Evolutionary conservation across 2,113 vertebrate species (phyloP).

Genomic region (Oryzias melastigma): DNA sequence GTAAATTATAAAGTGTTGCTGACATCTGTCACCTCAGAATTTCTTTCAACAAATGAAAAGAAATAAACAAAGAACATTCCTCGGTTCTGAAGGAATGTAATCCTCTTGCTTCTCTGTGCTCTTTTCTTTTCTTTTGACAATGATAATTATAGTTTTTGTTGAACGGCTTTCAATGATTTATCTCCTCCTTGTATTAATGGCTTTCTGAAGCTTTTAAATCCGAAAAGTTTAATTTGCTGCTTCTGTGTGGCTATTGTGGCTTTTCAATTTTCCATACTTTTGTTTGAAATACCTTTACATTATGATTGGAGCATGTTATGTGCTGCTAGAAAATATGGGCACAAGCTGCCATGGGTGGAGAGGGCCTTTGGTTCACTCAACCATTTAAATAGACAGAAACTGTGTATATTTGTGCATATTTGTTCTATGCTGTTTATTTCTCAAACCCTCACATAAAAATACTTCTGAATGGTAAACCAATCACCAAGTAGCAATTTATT

Average conservation of each 20-base stretch:
- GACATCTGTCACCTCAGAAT: slow-evolving; percentile 77
- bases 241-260: slow-evolving; percentile 70
- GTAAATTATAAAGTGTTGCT: slow-evolving; percentile 78
- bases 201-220: slow-evolving; percentile 78
- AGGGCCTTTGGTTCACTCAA: slow-evolving; percentile 24
- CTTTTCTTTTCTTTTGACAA: slow-evolving; percentile 78
- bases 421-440: neutral
- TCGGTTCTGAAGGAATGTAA: slow-evolving; percentile 78
- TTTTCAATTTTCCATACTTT: slow-evolving; percentile 77
- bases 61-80: slow-evolving; percentile 78
- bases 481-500: too few species aligned
- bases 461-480: slow-evolving; percentile 9
- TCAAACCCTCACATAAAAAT: neutral
- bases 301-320: slow-evolving; percentile 55
- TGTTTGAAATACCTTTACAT: slow-evolving; percentile 72
- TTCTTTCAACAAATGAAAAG: slow-evolving; percentile 77
- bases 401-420: slow-evolving; percentile 6
- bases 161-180: slow-evolving; percentile 80
- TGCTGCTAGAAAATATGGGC: slow-evolving; percentile 38
- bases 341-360: slow-evolving; percentile 2
- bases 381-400: slow-evolving; percentile 18
- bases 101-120: slow-evolving; percentile 76
- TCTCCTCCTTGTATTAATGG: slow-evolving; percentile 79
- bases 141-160: slow-evolving; percentile 82
- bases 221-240: slow-evolving; percentile 78